phyloP scores from a whole-genome alignment of 2,113 vertebrate species.

The Penelope pileata region DNA sequence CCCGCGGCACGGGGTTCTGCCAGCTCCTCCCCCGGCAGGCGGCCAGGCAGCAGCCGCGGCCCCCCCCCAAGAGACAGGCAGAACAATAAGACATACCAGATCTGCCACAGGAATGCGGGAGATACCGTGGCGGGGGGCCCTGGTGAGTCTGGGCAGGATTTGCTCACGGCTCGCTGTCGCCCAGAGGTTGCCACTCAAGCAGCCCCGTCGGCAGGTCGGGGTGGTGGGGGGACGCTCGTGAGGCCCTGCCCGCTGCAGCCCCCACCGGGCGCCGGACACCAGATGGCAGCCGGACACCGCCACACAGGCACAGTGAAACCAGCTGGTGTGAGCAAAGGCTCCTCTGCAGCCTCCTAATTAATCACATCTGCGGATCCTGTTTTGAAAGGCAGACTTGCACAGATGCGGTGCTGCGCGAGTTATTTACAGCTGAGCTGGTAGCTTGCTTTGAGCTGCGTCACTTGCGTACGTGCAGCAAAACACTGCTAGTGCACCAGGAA shows the following conservation, averaged over 20 bases:
- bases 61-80: constrained; percentile 17
- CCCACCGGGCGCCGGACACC: neutral
- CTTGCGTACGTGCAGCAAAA: neutral
- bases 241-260: neutral
- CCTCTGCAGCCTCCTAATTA: neutral
- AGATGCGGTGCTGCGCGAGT: neutral
- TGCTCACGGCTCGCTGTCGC: neutral
- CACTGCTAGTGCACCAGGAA: neutral
- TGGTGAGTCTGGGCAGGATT: neutral
- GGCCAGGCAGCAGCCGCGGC: constrained; percentile 15
- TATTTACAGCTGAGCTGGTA: neutral
- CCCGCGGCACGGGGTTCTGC: neutral
- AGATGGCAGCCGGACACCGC: constrained; percentile 62
- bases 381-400: neutral
- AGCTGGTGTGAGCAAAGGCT: neutral
- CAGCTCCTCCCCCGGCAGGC: constrained; percentile 33
- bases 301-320: neutral
- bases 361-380: neutral
- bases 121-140: constrained; percentile 42
- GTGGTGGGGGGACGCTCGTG: neutral
- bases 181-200: neutral
- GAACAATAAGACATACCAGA: constrained; percentile 64
- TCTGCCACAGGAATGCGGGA: constrained; percentile 57
- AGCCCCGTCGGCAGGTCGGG: neutral
- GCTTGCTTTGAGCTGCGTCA: neutral